Evolutionary conservation across 2,797 vertebrate species (phyloP).

Genomic region (Bufotes viridis): DNA sequence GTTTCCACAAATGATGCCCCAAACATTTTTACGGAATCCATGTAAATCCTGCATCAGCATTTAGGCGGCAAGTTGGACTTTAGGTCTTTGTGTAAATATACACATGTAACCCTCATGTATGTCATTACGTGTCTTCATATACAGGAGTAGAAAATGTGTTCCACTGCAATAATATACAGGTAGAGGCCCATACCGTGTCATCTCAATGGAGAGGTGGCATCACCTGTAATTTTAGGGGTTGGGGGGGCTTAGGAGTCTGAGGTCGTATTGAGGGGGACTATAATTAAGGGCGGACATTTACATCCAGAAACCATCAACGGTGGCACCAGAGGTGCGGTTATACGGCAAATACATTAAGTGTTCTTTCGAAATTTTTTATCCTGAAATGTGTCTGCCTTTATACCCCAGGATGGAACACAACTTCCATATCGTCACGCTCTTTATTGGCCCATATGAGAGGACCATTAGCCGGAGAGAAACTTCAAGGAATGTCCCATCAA

Average conservation of each 20-base stretch:
- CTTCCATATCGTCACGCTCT: background rate
- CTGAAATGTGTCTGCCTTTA: background rate
- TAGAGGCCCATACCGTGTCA: background rate
- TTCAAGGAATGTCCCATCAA: background rate
- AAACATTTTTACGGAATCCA: background rate
- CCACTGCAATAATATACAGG: constrained; percentile 11
- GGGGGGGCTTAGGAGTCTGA: background rate
- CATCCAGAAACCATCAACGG: background rate
- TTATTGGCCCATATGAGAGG: background rate
- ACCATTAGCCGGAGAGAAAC: too few relatives aligned
- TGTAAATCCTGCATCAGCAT: background rate
- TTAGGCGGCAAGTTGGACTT: background rate
- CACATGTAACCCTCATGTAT: constrained; percentile 10
- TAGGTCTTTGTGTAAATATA: constrained; percentile 12
- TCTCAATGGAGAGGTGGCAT: background rate
- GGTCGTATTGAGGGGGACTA: background rate
- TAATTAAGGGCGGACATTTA: background rate
- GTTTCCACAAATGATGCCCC: background rate
- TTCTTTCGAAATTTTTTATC: background rate
- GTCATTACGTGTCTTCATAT: constrained; percentile 16
- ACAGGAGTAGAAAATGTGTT: constrained; percentile 5
- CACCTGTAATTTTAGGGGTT: background rate
- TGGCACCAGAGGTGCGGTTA: background rate
- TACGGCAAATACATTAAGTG: too few relatives aligned
- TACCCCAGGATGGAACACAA: background rate